Evolutionary conservation across 2,888 invertebrate species (phyloP), one percentile per base, ranked within the genome.

Genomic region (Brenthis daphne): DNA sequence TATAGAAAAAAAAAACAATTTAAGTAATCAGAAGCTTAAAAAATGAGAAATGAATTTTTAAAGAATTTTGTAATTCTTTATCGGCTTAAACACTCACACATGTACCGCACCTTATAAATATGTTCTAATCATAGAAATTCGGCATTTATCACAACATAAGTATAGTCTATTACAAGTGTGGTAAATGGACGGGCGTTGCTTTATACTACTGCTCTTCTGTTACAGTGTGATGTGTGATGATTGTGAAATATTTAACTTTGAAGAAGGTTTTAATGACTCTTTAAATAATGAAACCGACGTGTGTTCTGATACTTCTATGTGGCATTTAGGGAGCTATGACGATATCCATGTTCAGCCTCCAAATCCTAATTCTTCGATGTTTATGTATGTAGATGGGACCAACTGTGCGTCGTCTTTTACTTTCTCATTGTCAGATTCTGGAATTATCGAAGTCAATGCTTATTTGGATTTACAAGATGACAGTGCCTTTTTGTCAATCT

Each of bases 201-300:
- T 54, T 14, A 14, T 63, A 20, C 37, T 63, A 20, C 29, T 67
- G n/a, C 55, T 75, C 48, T 13, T 75, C 13, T 57, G 65, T 68
- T 54, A 60, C 24, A 66, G 68, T 64, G 70, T 72, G 33, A 33
- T 63, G 6, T 68, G 70, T 56, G 69, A 77, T 12, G 64, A 73
- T 56, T 87, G 87, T 73, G 77, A 83, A 20, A 79, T 75, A 63
- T 82, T 81, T 68, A 76, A 78, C 53, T 86, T 87, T 64, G 83
- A 82, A 69, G 77, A 81, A 33, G 74, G 74, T 24, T 84, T 85
- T 65, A 77, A 76, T 3, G 70, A 74, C 8, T 56, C 64, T 4
- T 64, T 69, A 37, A 65, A 12, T 29, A 56, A 65, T 65, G 61
- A 76, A 74, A 72, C 67, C 53, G 76, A 79, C 6, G 53, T 80